A percentile compares a stretch with the other conserved stretches of the same genome.
Conservation (phyloP, 2,888 invertebrate genomes). For the Oxyteleia sp. region DNA sequence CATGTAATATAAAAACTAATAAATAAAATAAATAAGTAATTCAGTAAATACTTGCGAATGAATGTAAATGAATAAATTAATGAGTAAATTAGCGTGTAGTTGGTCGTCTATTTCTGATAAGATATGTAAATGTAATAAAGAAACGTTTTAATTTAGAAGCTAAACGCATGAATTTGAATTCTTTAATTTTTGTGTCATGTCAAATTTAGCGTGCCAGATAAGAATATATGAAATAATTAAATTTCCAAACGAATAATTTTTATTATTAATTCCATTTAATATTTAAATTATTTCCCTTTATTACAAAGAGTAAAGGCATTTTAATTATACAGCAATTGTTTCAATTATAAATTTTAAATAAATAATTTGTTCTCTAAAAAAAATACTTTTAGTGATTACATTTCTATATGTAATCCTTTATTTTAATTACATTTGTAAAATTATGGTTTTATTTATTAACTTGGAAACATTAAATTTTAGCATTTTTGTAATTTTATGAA, state of each 20-base stretch:
- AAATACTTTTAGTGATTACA: no score
- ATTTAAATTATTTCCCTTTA: constrained; percentile 16
- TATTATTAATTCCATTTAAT: constrained; percentile 28
- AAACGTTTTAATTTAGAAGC: neutral
- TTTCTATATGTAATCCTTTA: no score
- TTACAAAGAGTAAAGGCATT: constrained; percentile 16
- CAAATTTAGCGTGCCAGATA: constrained; percentile 1
- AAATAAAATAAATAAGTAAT: no score
- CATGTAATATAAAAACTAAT: no score
- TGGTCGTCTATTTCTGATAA: no score
- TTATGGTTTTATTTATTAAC: no score
- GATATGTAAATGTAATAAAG: no score
- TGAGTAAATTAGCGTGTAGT: neutral
- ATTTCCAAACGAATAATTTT: constrained; percentile 40
- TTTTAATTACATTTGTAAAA: no score
- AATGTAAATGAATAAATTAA: neutral
- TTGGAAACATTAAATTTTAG: no score
- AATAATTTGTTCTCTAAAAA: neutral
- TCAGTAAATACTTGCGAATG: no score
- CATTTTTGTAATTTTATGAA: no score
- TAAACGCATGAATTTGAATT: neutral
- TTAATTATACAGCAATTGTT: constrained; percentile 23
- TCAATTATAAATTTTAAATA: constrained; percentile 18
- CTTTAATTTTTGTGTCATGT: constrained; percentile 11
- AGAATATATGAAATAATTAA: constrained; percentile 39